Percentiles rank a stretch among this genome's conserved stretches.
phyloP scores from a whole-genome alignment of 2,797 vertebrate species.

The Dryobates pubescens region DNA sequence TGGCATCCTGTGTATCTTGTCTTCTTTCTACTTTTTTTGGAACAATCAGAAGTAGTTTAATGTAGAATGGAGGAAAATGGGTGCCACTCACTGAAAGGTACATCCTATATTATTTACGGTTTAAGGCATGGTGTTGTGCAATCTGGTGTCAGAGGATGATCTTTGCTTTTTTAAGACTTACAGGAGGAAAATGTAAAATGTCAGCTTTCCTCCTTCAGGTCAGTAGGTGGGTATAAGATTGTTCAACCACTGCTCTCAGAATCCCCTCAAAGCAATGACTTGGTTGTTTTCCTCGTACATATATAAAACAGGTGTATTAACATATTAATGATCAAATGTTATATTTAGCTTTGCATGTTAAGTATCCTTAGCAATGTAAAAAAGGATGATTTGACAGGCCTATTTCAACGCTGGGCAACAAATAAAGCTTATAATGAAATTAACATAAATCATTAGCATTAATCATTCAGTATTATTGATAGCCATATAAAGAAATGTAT shows the following conservation, averaged over 20 bases:
- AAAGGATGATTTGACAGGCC: slow-evolving; percentile 77
- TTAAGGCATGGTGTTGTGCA: not conserved
- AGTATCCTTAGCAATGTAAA: slow-evolving; percentile 68
- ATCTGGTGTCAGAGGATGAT: not conserved
- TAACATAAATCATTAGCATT: slow-evolving; percentile 84
- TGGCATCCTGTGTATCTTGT: not conserved
- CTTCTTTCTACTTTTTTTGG: not conserved
- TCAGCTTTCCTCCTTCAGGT: not conserved
- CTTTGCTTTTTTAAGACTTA: not conserved
- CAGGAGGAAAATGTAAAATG: not conserved
- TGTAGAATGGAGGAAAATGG: not conserved
- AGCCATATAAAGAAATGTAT: slow-evolving; percentile 72
- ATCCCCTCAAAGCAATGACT: slow-evolving; percentile 13
- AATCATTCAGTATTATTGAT: slow-evolving; percentile 80
- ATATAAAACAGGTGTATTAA: slow-evolving; percentile 64
- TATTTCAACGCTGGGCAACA: slow-evolving; percentile 79
- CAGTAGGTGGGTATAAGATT: not conserved
- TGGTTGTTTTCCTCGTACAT: slow-evolving; percentile 40
- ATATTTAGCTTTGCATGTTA: slow-evolving; percentile 74
- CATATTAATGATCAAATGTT: slow-evolving; percentile 71
- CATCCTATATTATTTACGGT: not conserved
- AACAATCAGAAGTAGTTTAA: not conserved
- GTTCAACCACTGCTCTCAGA: not conserved
- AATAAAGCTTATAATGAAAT: slow-evolving; percentile 83
- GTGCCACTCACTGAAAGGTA: not conserved